Evolutionary conservation across 2,888 invertebrate genomes (phyloP).

Genomic region (Ectobius pallidus): DNA sequence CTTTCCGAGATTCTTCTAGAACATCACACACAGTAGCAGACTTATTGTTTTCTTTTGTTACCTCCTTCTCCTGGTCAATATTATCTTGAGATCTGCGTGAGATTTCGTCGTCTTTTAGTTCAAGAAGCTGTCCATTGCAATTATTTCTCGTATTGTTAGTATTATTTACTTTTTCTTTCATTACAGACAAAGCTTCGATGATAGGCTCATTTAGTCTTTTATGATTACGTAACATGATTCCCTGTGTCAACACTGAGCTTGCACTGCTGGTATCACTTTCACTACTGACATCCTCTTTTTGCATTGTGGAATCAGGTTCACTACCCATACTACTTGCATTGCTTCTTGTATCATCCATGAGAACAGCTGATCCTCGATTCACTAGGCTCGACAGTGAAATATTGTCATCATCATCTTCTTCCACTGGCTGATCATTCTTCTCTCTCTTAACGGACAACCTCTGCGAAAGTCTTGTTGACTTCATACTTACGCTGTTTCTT

Average conservation of each 20-base stretch:
- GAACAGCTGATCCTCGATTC: constrained; percentile 38
- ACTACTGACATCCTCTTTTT: constrained; percentile 54
- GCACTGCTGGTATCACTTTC: constrained; percentile 46
- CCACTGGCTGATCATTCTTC: neutral
- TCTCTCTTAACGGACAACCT: constrained; percentile 23
- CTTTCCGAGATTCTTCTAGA: constrained; percentile 12
- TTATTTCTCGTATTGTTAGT: constrained; percentile 25
- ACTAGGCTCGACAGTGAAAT: constrained; percentile 37
- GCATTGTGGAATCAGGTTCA: constrained; percentile 54
- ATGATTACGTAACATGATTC: constrained; percentile 68
- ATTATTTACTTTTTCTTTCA: constrained; percentile 45
- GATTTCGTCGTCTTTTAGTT: constrained; percentile 41
- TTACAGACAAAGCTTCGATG: constrained; percentile 27
- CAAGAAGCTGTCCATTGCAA: constrained; percentile 35
- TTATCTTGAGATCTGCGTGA: constrained; percentile 38
- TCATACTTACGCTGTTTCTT: neutral
- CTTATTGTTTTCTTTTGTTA: constrained; percentile 20
- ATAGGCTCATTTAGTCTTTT: constrained; percentile 57
- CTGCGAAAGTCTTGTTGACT: constrained; percentile 18
- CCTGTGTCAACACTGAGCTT: constrained; percentile 45
- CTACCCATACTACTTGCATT: constrained; percentile 57
- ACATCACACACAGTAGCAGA: constrained; percentile 4
- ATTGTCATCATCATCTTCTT: constrained; percentile 41
- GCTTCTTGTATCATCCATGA: constrained; percentile 56
- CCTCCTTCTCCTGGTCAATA: constrained; percentile 29